Evolutionary conservation across 2,888 invertebrate species (phyloP).

Genomic region (Drosophila acutilabella): DNA sequence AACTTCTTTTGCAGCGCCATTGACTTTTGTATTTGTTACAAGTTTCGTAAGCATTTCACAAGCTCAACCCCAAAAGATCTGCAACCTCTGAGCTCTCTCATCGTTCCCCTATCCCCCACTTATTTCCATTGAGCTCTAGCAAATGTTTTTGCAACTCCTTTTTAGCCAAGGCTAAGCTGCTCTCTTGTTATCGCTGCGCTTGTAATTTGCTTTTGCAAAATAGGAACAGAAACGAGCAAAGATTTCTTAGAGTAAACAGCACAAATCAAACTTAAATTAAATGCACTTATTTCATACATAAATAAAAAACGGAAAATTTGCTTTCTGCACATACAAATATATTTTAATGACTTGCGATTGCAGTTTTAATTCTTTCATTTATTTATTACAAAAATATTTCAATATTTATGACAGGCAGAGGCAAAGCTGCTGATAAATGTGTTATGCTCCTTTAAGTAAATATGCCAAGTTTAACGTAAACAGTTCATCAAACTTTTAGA

Average conservation of each 20-base stretch:
- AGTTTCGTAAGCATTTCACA: slow-evolving; percentile 64
- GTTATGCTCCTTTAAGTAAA: slow-evolving; percentile 29
- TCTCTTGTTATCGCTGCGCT: slow-evolving; percentile 64
- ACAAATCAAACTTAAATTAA: slow-evolving; percentile 35
- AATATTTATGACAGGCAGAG: background rate
- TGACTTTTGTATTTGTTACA: slow-evolving; percentile 79
- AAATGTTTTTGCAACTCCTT: slow-evolving; percentile 33
- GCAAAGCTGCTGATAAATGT: slow-evolving; percentile 18
- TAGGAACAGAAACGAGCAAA: slow-evolving; percentile 67
- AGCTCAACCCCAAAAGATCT: slow-evolving; percentile 55
- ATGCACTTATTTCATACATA: slow-evolving; percentile 3
- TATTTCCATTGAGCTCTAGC: background rate
- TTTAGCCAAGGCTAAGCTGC: slow-evolving; percentile 51
- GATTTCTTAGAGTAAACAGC: slow-evolving; percentile 69
- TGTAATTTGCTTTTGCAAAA: slow-evolving; percentile 74
- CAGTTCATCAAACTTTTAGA: slow-evolving; percentile 60
- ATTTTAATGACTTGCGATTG: slow-evolving; percentile 29
- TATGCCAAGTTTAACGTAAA: slow-evolving; percentile 43
- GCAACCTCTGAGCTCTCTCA: slow-evolving; percentile 35
- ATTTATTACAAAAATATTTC: background rate
- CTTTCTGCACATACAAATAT: slow-evolving; percentile 11
- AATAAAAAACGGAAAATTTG: slow-evolving; percentile 8
- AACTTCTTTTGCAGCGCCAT: slow-evolving; percentile 80
- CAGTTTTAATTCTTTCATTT: background rate
- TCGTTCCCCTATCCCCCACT: background rate